phyloP scores from a whole-genome alignment of 2,797 vertebrate genomes.

The Pseudotriccus pelzelni region DNA sequence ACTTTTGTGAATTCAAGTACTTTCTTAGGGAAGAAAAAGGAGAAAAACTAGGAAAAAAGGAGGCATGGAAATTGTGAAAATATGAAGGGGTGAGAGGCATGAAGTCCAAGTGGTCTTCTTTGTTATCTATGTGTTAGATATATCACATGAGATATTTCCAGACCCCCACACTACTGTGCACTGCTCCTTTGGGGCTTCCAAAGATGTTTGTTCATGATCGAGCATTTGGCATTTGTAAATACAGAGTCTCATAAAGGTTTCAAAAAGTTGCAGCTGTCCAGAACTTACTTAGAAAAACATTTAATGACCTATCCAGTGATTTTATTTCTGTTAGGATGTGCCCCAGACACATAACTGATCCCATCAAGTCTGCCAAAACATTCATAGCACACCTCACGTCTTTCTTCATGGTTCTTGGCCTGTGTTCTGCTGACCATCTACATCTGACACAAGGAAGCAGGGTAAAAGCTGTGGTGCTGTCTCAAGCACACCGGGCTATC shows the following conservation, averaged over 20 bases:
- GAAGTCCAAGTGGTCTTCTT: neutral
- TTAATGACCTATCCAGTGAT: neutral
- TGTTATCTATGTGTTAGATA: neutral
- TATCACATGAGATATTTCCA: neutral
- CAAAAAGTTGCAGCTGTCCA: neutral
- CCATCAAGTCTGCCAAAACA: neutral
- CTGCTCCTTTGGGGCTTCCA: neutral
- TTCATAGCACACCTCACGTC: neutral
- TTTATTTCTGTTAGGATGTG: neutral
- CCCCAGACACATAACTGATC: neutral
- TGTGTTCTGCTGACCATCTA: neutral
- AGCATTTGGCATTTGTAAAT: neutral
- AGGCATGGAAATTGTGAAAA: neutral
- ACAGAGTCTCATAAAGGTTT: neutral
- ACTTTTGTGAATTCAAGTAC: neutral
- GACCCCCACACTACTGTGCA: fast-evolving
- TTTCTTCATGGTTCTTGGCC: neutral
- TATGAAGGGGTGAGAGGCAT: neutral
- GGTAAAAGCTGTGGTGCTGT: neutral
- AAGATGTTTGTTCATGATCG: neutral
- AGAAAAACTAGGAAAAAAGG: neutral
- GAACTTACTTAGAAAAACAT: neutral
- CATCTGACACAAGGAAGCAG: neutral
- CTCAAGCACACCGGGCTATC: neutral
- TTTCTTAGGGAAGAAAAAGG: neutral